Conservation (phyloP, 1,140 invertebrate species). For the Scaptomyza montana region DNA sequence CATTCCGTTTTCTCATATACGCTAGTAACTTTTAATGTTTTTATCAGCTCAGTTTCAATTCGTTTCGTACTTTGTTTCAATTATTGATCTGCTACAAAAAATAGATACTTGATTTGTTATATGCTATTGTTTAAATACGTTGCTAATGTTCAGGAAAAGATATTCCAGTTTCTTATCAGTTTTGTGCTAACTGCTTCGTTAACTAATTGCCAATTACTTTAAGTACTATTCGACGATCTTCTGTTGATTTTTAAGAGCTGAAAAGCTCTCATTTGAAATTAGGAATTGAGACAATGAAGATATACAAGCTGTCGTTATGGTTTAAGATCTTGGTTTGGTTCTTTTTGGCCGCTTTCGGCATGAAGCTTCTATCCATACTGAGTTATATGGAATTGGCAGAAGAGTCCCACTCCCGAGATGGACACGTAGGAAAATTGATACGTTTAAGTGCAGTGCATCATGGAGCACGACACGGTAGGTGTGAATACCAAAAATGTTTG, state of each 20-base stretch:
- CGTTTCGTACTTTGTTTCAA: too few relatives aligned
- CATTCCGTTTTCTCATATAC: too few relatives aligned
- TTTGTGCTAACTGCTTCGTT: neutral
- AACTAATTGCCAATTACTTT: constrained; percentile 5
- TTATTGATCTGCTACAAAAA: too few relatives aligned
- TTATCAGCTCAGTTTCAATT: too few relatives aligned
- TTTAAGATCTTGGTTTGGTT: constrained; percentile 29
- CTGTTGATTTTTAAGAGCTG: neutral
- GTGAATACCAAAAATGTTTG: neutral
- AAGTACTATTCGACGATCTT: neutral
- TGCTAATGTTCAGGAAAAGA: too few relatives aligned
- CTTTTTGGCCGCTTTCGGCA: neutral
- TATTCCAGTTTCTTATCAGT: neutral
- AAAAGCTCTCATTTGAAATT: neutral
- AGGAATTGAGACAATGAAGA: constrained; percentile 16
- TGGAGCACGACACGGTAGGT: constrained; percentile 2
- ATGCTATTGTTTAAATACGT: too few relatives aligned
- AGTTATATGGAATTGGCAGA: too few relatives aligned
- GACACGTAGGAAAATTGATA: too few relatives aligned
- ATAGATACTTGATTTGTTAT: too few relatives aligned
- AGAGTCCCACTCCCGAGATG: too few relatives aligned
- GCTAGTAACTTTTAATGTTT: too few relatives aligned
- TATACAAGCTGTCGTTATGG: constrained; percentile 10
- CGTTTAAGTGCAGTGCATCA: too few relatives aligned
- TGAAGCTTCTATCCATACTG: constrained; percentile 1